phyloP scores from a whole-genome alignment of 2,797 vertebrate genomes.

The Sparus aurata region DNA sequence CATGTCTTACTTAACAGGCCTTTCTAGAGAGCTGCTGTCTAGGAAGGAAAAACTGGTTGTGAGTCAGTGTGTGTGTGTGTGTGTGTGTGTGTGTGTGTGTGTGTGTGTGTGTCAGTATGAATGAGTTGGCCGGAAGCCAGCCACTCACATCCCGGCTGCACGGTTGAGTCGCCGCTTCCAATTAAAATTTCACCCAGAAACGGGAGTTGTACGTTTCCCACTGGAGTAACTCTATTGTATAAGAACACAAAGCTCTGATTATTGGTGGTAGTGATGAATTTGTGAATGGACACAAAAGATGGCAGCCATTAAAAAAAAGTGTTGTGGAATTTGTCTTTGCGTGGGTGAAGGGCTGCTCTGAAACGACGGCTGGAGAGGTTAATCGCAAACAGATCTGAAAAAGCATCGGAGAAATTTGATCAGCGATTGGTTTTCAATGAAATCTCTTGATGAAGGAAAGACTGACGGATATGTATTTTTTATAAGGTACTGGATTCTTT shows the following conservation, averaged over 20 bases:
- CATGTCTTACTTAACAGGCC: background rate
- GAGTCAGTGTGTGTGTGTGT: background rate
- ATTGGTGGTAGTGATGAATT: conserved; percentile 44
- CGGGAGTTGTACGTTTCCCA: conserved; percentile 55
- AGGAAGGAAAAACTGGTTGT: background rate
- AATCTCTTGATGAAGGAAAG: background rate
- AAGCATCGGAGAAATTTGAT: background rate
- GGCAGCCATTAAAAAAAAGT: conserved; percentile 1
- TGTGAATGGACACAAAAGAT: conserved; percentile 64
- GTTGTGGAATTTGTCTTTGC: conserved; percentile 22
- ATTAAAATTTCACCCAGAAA: conserved; percentile 68
- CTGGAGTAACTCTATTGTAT: conserved; percentile 68
- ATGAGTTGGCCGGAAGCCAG: conserved; percentile 51
- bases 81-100: background rate
- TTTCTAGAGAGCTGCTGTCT: conserved; percentile 27
- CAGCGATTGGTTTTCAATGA: background rate
- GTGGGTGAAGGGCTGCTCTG: conserved; percentile 5
- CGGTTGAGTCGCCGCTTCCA: conserved; percentile 53
- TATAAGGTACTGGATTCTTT: background rate
- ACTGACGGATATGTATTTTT: background rate
- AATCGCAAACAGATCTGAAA: background rate
- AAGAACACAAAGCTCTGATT: conserved; percentile 59
- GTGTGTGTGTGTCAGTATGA: background rate
- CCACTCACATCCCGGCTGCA: conserved; percentile 22
- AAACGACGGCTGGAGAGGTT: background rate